Percentiles rank a stretch among this genome's conserved stretches.
Evolutionary conservation across 2,888 invertebrate species (phyloP).

Genomic region (Ametastegia equiseti): DNA sequence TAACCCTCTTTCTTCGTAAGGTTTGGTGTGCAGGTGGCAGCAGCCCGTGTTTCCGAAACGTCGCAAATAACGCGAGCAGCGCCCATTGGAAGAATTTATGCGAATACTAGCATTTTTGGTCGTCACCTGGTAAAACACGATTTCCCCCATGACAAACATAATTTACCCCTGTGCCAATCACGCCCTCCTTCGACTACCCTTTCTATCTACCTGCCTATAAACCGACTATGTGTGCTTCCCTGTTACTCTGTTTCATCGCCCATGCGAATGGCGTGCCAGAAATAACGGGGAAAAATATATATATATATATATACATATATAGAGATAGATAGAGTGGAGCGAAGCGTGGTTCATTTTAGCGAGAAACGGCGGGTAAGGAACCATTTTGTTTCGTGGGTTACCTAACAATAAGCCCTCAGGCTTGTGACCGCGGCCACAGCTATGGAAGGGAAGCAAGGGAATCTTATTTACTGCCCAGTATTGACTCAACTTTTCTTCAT

Average conservation of each 20-base stretch:
- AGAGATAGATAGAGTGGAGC: neutral
- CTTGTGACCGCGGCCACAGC: neutral
- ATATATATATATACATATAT: neutral
- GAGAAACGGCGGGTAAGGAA: neutral
- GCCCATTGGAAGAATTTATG: constrained; percentile 23
- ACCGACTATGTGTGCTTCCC: too few relatives aligned
- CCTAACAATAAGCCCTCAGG: neutral
- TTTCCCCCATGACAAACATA: constrained; percentile 23
- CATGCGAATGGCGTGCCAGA: constrained; percentile 25
- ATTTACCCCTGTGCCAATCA: constrained; percentile 27
- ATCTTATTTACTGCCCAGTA: neutral
- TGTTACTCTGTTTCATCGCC: neutral
- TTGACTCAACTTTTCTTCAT: neutral
- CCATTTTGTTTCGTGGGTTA: constrained; percentile 31
- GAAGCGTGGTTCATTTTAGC: neutral
- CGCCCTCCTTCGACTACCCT: neutral
- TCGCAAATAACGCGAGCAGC: neutral
- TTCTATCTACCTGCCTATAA: neutral
- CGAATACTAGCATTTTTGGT: constrained; percentile 1
- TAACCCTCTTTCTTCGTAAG: neutral
- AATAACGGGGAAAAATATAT: neutral
- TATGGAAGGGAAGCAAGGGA: constrained; percentile 4
- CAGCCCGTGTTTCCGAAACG: neutral
- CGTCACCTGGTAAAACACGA: constrained; percentile 3
- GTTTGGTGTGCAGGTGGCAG: neutral